Conservation (phyloP, 2,113 vertebrate genomes). For the Phrynosoma platyrhinos region DNA sequence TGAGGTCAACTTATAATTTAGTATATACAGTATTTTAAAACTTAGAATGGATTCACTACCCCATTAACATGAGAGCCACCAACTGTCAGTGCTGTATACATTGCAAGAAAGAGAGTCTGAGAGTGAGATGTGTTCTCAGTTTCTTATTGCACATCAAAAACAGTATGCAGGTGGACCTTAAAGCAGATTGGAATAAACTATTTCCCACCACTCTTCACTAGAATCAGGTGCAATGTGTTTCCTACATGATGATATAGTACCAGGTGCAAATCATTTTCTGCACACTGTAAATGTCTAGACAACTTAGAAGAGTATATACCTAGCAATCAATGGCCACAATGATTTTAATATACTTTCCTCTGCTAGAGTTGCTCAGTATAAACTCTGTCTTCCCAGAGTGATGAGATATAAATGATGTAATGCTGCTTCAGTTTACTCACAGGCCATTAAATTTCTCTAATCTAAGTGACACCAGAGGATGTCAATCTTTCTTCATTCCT, state of each 20-base stretch:
- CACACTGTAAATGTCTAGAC: conserved; percentile 44
- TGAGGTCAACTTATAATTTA: too few species aligned
- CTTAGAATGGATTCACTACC: not conserved
- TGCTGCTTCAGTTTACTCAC: conserved; percentile 63
- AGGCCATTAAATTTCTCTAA: conserved; percentile 61
- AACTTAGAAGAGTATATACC: conserved; percentile 55
- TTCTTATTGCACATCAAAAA: not conserved
- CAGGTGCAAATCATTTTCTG: conserved; percentile 24
- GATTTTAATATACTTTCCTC: conserved; percentile 55
- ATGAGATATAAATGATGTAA: conserved; percentile 58
- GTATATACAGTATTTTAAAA: too few species aligned
- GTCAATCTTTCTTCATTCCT: conserved; percentile 48
- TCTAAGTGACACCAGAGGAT: conserved; percentile 32
- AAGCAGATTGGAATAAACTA: conserved; percentile 28
- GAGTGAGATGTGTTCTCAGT: not conserved
- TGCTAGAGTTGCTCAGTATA: conserved; percentile 55
- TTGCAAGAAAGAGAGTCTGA: too few species aligned
- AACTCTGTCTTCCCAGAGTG: conserved; percentile 54
- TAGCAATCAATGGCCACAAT: conserved; percentile 64
- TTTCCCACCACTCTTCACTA: conserved; percentile 12
- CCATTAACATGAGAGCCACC: too few species aligned
- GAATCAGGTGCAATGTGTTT: conserved; percentile 38
- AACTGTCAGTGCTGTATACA: not conserved
- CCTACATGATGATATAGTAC: not conserved
- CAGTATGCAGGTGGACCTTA: not conserved